Conservation (phyloP, 2,888 invertebrate species). For the Macaria liturata region DNA sequence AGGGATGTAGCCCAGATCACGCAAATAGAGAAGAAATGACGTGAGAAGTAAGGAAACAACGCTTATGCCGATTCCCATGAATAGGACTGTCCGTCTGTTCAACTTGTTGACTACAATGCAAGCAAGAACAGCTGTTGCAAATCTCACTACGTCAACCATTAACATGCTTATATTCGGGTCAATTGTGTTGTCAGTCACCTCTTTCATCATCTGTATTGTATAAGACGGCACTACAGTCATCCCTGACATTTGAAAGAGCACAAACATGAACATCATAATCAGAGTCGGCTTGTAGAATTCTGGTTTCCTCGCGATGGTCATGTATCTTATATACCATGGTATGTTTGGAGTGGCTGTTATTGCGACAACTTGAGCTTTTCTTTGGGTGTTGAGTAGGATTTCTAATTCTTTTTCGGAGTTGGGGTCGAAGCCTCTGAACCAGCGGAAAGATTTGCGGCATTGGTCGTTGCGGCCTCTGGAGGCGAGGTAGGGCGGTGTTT, state of each 20-base stretch:
- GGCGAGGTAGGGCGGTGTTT: constrained; percentile 87
- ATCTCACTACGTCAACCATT: constrained; percentile 85
- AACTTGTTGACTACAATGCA: constrained; percentile 84
- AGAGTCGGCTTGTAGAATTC: constrained; percentile 84
- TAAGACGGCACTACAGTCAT: constrained; percentile 88
- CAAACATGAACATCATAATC: constrained; percentile 86
- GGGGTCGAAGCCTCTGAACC: constrained; percentile 79
- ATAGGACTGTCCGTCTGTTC: constrained; percentile 84
- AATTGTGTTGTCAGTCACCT: constrained; percentile 81
- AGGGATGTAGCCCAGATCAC: constrained; percentile 60
- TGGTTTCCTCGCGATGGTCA: constrained; percentile 58
- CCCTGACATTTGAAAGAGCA: constrained; percentile 87
- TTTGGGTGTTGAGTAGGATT: constrained; percentile 65
- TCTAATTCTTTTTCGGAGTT: constrained; percentile 75
- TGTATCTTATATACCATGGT: constrained; percentile 57
- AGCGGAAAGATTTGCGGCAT: constrained; percentile 83
- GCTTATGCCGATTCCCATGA: constrained; percentile 84
- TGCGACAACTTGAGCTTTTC: constrained; percentile 42
- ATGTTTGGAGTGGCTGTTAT: constrained; percentile 49
- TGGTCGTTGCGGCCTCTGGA: constrained; percentile 77
- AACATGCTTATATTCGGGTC: constrained; percentile 85
- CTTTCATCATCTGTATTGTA: constrained; percentile 85
- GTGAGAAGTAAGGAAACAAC: constrained; percentile 79
- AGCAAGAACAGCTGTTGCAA: constrained; percentile 83
- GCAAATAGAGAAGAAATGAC: constrained; percentile 67